These are phyloP conservation scores for Synergus japonicus DNA, from an alignment of 2,888 invertebrate genomes.

Conservation along the genomic window DNA sequence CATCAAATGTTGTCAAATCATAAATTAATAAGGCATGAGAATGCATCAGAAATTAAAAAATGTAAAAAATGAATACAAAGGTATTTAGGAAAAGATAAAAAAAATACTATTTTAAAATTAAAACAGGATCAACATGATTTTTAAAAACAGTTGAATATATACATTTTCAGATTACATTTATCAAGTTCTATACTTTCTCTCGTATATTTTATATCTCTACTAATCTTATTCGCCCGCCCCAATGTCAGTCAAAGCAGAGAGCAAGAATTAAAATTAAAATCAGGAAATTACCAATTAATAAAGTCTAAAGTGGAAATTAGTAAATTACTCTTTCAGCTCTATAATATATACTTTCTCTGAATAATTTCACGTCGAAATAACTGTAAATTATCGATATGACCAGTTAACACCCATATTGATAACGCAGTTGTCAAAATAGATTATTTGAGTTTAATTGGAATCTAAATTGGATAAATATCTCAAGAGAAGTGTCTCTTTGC, in stretches of 20 bases:
- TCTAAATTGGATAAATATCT: too few relatives aligned
- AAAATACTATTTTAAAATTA: too few relatives aligned
- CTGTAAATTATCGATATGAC: constrained; percentile 15
- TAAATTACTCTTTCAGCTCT: not conserved
- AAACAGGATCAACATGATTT: too few relatives aligned
- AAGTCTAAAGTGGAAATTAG: not conserved
- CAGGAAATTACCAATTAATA: not conserved
- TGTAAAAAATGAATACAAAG: too few relatives aligned
- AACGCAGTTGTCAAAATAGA: not conserved
- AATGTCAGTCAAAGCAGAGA: not conserved
- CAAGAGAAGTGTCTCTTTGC: too few relatives aligned
- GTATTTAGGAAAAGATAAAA: too few relatives aligned
- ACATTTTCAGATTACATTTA: too few relatives aligned
- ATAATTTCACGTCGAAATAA: not conserved
- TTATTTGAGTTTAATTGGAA: not conserved
- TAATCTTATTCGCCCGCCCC: not conserved
- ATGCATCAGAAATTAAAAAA: too few relatives aligned
- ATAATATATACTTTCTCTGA: not conserved
- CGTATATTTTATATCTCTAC: not conserved
- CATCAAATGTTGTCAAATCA: too few relatives aligned
- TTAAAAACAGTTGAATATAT: too few relatives aligned
- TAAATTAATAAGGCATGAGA: too few relatives aligned
- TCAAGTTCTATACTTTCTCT: too few relatives aligned
- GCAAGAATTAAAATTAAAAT: not conserved
- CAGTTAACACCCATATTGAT: not conserved